Evolutionary conservation across 2,888 invertebrate species (phyloP), one percentile per base, ranked within the genome.

Genomic region (Ectemnius continuus): DNA sequence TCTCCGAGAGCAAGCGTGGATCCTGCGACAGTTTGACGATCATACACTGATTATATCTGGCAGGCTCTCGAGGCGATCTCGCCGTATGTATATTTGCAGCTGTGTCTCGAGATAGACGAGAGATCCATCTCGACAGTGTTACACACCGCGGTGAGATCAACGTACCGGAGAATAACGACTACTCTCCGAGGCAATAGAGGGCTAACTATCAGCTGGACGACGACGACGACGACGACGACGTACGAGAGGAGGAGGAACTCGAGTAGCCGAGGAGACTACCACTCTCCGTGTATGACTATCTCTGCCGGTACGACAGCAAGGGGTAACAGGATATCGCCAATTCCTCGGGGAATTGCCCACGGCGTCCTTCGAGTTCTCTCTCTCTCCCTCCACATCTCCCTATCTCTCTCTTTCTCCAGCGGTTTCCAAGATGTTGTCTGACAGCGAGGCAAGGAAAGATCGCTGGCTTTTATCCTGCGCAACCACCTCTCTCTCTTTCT

Each of bases 141-240:
- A 36, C 23, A 23, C 23, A 3, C 2, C 2, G 23, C 0, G 3
- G 23, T 2, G 23, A 23, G 23, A 23, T 23, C 2, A 23, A 23
- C 23, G 23, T 3, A 23, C 2, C 2, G 70, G 60, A 56, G 60
- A 71, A 65, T 80, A 80, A 80, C 71, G 73, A 74, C 74, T 76
- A 57, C 61, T 61, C 78, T 57, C 78, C 57, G 46, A 73, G 75
- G 78, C 80, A 63, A 57, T 20, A 20, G 28, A 46, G 5, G 47
- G 18, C 47, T 75, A 70, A 75, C 70, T 65, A 52, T 61, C 61
- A 52, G 48, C 2, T 14, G 47, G 36, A 28, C 61, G 63, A 67
- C 48, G 28, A n/a, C n/a, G n/a, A n/a, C n/a, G n/a, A n/a, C n/a
- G n/a, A n/a, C n/a, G n/a, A n/a, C n/a, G n/a, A n/a, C n/a, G n/a